Evolutionary conservation across 2,888 invertebrate genomes (phyloP).

Genomic region (Glaucopsyche alexis): DNA sequence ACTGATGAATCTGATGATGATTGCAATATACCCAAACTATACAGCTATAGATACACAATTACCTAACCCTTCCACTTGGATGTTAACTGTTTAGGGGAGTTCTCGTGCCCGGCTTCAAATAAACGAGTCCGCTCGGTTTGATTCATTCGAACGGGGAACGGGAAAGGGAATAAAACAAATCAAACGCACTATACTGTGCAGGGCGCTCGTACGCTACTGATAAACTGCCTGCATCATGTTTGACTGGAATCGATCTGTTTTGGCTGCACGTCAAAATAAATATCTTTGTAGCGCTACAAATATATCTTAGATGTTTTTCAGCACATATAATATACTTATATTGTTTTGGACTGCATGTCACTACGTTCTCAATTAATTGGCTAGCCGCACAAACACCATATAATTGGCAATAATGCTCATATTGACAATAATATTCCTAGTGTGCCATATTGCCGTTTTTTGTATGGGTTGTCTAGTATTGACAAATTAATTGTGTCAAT

Average conservation of each 20-base stretch:
- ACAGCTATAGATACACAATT: background rate
- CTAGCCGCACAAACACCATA: too few species aligned
- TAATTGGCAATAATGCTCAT: too few species aligned
- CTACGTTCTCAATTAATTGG: too few species aligned
- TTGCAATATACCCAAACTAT: background rate
- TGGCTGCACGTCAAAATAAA: conserved; percentile 22
- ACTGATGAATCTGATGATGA: background rate
- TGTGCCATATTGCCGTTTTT: too few species aligned
- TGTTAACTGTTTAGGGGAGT: conserved; percentile 32
- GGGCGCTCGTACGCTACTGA: conserved; percentile 42
- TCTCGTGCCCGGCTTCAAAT: conserved; percentile 68
- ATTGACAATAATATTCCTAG: too few species aligned
- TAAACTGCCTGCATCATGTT: conserved; percentile 35
- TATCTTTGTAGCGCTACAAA: background rate
- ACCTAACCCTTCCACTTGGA: conserved; percentile 29
- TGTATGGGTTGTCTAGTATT: too few species aligned
- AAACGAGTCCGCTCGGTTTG: conserved; percentile 75
- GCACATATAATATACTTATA: too few species aligned
- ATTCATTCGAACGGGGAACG: conserved; percentile 74
- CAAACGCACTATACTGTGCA: conserved; percentile 56
- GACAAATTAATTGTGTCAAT: too few species aligned
- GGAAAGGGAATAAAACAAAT: conserved; percentile 73
- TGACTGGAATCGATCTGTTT: conserved; percentile 32
- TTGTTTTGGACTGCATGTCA: too few species aligned
- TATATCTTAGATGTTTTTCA: background rate